phyloP scores from a whole-genome alignment of 2,113 vertebrate genomes.

The Zapornia atra region DNA sequence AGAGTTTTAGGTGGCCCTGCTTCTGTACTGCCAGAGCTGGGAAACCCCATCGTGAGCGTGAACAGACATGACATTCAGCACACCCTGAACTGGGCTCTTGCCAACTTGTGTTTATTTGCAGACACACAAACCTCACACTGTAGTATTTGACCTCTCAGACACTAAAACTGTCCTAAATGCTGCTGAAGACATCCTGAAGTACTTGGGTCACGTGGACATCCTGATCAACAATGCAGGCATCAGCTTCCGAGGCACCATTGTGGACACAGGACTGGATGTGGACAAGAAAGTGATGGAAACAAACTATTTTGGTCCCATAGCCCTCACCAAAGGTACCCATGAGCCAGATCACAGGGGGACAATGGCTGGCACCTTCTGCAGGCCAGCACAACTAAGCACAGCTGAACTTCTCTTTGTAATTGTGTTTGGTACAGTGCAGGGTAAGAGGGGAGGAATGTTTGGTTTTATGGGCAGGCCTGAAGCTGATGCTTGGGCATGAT shows the following conservation, averaged over 20 bases:
- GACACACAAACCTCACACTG: conserved; percentile 79
- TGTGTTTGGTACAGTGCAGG: background rate
- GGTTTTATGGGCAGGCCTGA: background rate
- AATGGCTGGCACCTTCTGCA: background rate
- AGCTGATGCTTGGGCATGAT: background rate
- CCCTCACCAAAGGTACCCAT: conserved; percentile 89
- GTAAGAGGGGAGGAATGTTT: background rate
- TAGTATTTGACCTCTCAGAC: conserved; percentile 89
- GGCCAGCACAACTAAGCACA: background rate
- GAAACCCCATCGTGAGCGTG: background rate
- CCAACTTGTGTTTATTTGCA: conserved; percentile 54
- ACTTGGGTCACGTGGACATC: conserved; percentile 86
- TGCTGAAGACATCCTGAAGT: conserved; percentile 85
- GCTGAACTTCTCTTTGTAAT: background rate
- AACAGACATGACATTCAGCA: background rate
- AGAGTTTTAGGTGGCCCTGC: background rate
- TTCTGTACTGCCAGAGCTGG: background rate
- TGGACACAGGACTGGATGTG: conserved; percentile 85
- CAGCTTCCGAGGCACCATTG: conserved; percentile 89
- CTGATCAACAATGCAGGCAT: conserved; percentile 95
- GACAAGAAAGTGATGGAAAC: conserved; percentile 93
- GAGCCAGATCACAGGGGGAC: background rate
- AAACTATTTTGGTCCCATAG: conserved; percentile 95
- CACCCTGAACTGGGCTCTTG: background rate
- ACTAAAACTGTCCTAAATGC: conserved; percentile 71